Evolutionary conservation across 2,113 vertebrate species (phyloP).

Genomic region (Macroglossus sobrinus): DNA sequence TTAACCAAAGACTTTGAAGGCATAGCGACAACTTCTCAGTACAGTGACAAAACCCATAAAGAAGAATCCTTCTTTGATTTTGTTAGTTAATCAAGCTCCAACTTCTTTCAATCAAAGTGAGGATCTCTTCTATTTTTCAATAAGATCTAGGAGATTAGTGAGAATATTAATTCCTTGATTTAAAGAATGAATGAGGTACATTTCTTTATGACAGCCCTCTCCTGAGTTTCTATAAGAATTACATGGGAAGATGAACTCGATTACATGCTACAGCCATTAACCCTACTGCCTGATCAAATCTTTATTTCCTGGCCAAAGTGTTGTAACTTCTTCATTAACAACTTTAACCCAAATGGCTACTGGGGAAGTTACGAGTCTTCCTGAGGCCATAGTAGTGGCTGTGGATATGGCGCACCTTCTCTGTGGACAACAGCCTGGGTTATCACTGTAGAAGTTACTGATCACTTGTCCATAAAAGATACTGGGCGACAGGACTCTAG

Average conservation of each 20-base stretch:
- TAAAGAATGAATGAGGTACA: neutral
- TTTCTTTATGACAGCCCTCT: neutral
- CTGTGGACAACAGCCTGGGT: neutral
- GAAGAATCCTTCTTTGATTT: neutral
- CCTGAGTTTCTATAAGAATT: neutral
- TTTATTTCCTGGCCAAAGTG: neutral
- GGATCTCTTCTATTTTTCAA: neutral
- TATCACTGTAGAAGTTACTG: neutral
- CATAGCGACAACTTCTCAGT: constrained; percentile 10
- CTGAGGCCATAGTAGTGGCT: neutral
- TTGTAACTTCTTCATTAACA: neutral
- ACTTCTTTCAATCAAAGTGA: neutral
- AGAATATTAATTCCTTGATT: neutral
- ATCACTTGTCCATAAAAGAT: neutral
- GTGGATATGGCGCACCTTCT: neutral
- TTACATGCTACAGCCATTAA: neutral
- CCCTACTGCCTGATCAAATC: neutral
- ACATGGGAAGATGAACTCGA: neutral
- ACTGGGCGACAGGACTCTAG: neutral
- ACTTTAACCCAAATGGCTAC: neutral
- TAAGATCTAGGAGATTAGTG: neutral
- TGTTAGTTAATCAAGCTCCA: neutral
- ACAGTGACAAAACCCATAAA: neutral
- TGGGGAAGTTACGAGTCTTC: neutral
- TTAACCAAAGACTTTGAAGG: constrained; percentile 39